A percentile compares a stretch with the other conserved stretches of the same genome.
phyloP scores from a whole-genome alignment of 1,140 invertebrate genomes.

The Pinna nobilis region DNA sequence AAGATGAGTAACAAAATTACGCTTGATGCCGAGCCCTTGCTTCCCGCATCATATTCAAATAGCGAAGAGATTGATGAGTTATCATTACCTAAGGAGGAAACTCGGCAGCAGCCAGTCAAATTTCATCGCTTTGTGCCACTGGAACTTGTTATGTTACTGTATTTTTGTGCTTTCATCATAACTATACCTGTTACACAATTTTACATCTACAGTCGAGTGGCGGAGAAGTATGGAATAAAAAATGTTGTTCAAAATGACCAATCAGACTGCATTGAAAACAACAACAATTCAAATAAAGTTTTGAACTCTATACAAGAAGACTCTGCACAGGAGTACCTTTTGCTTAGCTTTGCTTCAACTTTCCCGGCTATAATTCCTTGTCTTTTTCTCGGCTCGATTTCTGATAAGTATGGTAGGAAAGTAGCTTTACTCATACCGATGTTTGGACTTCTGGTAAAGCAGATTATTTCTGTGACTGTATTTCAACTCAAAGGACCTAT shows the following conservation, averaged over 20 bases:
- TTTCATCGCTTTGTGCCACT: conserved; percentile 6
- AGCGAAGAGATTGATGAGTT: too few species aligned
- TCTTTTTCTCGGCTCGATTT: conserved; percentile 23
- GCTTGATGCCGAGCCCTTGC: too few species aligned
- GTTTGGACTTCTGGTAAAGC: conserved; percentile 18
- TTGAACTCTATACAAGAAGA: conserved; percentile 14
- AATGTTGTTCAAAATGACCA: conserved; percentile 13
- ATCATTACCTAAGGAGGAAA: too few species aligned
- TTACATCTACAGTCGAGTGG: conserved; percentile 18
- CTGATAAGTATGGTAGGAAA: conserved; percentile 29
- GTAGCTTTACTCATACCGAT: background rate
- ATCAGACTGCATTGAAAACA: background rate
- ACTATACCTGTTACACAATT: conserved; percentile 19
- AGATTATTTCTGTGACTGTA: conserved; percentile 22
- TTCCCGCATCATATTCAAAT: too few species aligned
- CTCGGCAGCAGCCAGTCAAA: too few species aligned
- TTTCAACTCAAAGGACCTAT: conserved; percentile 16
- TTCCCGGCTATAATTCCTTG: conserved; percentile 27
- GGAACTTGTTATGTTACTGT: conserved; percentile 17
- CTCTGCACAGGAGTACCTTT: conserved; percentile 18
- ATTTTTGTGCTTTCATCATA: conserved; percentile 3
- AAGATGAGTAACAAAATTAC: too few species aligned
- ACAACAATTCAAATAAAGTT: background rate
- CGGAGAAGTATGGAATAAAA: conserved; percentile 6
- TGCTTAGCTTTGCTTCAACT: conserved; percentile 19